Conservation (phyloP, 2,888 invertebrate genomes). For the Tuta absoluta region DNA sequence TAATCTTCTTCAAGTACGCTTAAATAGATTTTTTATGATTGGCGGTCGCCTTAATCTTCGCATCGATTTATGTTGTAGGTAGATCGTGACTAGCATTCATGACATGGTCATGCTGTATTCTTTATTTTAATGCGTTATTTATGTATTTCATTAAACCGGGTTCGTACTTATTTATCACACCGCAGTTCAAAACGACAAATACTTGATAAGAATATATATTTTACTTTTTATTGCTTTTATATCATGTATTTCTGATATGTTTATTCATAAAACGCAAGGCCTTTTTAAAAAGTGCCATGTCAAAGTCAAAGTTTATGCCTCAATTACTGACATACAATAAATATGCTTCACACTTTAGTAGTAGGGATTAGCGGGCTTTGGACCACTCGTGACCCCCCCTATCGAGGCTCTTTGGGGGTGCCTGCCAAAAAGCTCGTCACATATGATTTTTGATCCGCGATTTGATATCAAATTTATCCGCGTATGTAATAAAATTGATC, state of each 20-base stretch:
- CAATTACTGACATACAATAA: too few species aligned
- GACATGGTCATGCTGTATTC: background rate
- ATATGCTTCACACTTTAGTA: too few species aligned
- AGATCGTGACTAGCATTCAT: background rate
- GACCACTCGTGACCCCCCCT: too few species aligned
- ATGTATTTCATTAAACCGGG: background rate
- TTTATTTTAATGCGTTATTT: background rate
- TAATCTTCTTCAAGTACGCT: background rate
- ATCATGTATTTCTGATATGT: background rate
- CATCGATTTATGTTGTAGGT: background rate
- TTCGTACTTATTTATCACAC: background rate
- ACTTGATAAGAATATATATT: slow-evolving; percentile 4
- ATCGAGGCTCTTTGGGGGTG: too few species aligned
- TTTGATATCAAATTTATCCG: too few species aligned
- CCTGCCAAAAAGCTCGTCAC: too few species aligned
- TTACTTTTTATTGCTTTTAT: background rate
- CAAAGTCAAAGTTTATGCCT: too few species aligned
- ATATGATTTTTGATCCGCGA: too few species aligned
- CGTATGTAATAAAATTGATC: too few species aligned
- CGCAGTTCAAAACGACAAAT: background rate
- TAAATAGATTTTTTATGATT: background rate
- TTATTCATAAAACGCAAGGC: background rate
- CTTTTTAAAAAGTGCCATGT: too few species aligned
- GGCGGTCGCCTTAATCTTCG: background rate
- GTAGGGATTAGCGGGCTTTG: too few species aligned